These are phyloP conservation scores for Cololabis saira DNA, from an alignment of 2,113 vertebrate species.

Conservation along the genomic window DNA sequence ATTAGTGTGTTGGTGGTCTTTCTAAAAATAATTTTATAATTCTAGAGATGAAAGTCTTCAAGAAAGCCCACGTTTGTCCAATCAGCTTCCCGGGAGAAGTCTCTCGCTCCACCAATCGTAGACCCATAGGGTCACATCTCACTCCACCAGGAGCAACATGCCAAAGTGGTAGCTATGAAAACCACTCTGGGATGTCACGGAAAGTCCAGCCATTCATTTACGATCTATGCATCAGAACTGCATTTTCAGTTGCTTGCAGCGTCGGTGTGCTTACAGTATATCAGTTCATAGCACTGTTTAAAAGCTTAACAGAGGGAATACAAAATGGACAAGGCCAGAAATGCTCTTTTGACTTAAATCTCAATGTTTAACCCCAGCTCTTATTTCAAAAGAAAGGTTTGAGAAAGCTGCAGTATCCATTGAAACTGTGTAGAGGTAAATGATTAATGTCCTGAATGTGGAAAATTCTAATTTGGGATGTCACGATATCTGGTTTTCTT, in stretches of 20 bases:
- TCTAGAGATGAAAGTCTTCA: neutral
- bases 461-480: neutral
- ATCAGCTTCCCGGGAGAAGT: neutral
- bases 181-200: too few species aligned
- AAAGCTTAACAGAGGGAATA: neutral
- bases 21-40: neutral
- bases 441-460: constrained; percentile 3
- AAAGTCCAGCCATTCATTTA: neutral
- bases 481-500: neutral
- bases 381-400: too few species aligned
- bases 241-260: neutral
- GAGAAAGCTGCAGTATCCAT: too few species aligned
- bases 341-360: too few species aligned
- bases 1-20: neutral
- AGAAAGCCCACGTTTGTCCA: neutral
- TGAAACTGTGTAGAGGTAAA: neutral
- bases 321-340: too few species aligned
- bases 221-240: too few species aligned
- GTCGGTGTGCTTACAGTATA: too few species aligned
- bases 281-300: neutral
- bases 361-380: too few species aligned
- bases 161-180: too few species aligned
- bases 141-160: too few species aligned
- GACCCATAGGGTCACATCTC: too few species aligned
- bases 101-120: too few species aligned